Percentiles rank a stretch among this genome's conserved stretches.
These are phyloP conservation scores for Andrena dorsata DNA, from an alignment of 2,888 invertebrate species.

Conservation along the genomic window DNA sequence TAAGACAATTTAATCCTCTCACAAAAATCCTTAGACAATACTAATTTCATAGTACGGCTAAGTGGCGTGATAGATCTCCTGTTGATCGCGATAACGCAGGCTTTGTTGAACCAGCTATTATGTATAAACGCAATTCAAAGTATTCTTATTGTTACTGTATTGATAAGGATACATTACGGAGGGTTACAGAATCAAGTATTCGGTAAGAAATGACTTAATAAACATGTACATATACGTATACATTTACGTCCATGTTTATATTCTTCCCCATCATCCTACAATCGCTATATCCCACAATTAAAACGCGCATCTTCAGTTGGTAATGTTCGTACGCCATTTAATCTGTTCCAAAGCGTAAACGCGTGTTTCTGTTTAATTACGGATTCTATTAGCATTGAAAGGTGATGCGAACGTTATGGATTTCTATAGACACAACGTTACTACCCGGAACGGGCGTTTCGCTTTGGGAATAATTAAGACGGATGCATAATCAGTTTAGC, in stretches of 20 bases:
- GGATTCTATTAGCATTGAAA: not conserved
- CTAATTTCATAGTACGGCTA: slow-evolving; percentile 8
- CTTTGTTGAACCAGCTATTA: slow-evolving; percentile 41
- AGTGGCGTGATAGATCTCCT: not conserved
- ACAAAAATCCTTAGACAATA: slow-evolving; percentile 33
- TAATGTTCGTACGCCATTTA: not conserved
- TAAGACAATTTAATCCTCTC: slow-evolving; percentile 11
- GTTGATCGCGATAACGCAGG: slow-evolving; percentile 13
- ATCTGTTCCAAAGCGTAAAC: slow-evolving; percentile 1
- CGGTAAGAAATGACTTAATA: slow-evolving; percentile 57
- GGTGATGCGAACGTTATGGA: not conserved
- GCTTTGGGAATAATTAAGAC: slow-evolving; percentile 37
- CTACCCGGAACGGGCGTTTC: not conserved
- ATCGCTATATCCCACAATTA: not conserved
- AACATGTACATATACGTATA: slow-evolving; percentile 63
- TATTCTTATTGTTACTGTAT: slow-evolving; percentile 53
- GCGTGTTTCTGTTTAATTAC: not conserved
- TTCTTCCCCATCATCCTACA: slow-evolving; percentile 6
- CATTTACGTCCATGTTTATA: slow-evolving; percentile 18
- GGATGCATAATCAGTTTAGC: slow-evolving; percentile 47
- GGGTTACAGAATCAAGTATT: slow-evolving; percentile 52
- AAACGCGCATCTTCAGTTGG: not conserved
- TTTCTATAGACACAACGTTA: not conserved
- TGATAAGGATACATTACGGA: slow-evolving; percentile 29
- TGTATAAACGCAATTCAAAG: slow-evolving; percentile 54